phyloP scores from a whole-genome alignment of 2,888 invertebrate genomes.

The Stegana nigrithorax region DNA sequence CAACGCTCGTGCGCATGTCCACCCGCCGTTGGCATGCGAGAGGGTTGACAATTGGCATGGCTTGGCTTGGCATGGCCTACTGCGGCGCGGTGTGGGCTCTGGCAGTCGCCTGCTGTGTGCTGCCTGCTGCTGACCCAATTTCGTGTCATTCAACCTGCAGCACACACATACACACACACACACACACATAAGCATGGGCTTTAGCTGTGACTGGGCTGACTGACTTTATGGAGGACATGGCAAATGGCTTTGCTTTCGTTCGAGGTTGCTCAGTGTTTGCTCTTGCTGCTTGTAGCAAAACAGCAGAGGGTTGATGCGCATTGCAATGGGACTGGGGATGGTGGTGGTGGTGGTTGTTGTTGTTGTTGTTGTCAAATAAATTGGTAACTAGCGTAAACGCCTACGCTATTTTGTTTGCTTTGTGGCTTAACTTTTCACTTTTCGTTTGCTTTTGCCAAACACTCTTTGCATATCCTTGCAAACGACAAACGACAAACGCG shows the following conservation, averaged over 20 bases:
- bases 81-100: neutral
- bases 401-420: constrained; percentile 7
- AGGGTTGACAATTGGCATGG: neutral
- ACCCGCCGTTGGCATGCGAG: constrained; percentile 4
- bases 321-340: too few species aligned
- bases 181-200: too few species aligned
- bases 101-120: constrained; percentile 16
- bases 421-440: constrained; percentile 23
- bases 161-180: too few species aligned
- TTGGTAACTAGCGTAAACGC: too few species aligned
- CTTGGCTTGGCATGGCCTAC: too few species aligned
- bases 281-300: neutral
- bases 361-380: too few species aligned
- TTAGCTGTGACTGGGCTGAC: too few species aligned
- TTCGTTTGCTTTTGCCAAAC: neutral
- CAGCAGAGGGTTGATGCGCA: too few species aligned
- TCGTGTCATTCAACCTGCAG: constrained; percentile 56
- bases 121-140: constrained; percentile 60
- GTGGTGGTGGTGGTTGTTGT: neutral
- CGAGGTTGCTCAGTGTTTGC: constrained; percentile 51
- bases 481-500: too few species aligned
- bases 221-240: constrained; percentile 11
- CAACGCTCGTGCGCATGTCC: constrained; percentile 25
- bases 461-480: neutral
- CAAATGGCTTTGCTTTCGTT: constrained; percentile 59